Evolutionary conservation across 2,113 vertebrate genomes (phyloP), one percentile per base, ranked within the genome.

Genomic region (Nycticryphes semicollaris): DNA sequence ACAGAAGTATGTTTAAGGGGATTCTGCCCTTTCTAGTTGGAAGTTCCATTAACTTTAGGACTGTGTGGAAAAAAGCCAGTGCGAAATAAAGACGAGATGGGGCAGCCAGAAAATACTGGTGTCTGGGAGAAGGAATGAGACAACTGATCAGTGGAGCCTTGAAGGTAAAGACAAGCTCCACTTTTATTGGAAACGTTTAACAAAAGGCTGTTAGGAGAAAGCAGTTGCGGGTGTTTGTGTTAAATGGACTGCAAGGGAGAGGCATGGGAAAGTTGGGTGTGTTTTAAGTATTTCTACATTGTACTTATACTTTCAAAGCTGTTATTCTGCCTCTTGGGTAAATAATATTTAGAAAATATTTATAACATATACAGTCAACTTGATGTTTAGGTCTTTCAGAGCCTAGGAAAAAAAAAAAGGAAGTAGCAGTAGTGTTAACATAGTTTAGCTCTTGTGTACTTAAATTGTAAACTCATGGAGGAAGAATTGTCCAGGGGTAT

Each of bases 331-430:
- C 77, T 87, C 64, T 94, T 66, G 77, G 53, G 69, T 89, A 94
- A 94, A 90, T 94, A 92, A 89, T 92, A 78, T 92, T 91, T 91
- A 92, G 87, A 94, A 94, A 92, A 94, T 97, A 89, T 94, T 92
- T 92, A 59, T 94, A 94, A 87, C 51, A 72, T 92, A 94, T 66
- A 79, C 95, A 85, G 50, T 76, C 77, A 93, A 75, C 57, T 94
- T 86, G 70, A 30, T 95, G 74, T 91, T 96, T 93, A 89, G 84
- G 70, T 84, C 89, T 96, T 87, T 90, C 68, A 96, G 74, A 87
- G 74, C 63, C 69, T 77, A 79, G 82, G 7, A 6, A 48, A 68
- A 88, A 57, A 83, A 77, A 90, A 70, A 80, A 81, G 50, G 75
- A 95, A 95, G 70, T 66, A 95, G 70, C 74, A 62, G 66, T n/a